phyloP scores from a whole-genome alignment of 2,888 invertebrate species.

The Philereme vetulata region DNA sequence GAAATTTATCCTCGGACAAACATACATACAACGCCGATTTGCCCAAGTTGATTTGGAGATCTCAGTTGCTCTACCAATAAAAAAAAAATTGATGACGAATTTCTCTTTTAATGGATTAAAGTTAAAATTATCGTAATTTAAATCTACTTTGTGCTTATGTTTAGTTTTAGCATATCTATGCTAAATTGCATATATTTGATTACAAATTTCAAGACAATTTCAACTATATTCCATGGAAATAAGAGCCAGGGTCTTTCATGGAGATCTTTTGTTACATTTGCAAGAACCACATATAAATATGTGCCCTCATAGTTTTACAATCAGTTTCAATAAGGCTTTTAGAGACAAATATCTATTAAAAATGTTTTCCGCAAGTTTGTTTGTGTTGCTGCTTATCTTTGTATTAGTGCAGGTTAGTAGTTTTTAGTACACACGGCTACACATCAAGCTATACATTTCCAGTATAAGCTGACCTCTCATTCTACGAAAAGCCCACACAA shows the following conservation, averaged over 20 bases:
- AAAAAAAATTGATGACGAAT: no score
- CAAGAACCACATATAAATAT: conserved; percentile 13
- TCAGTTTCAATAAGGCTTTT: conserved; percentile 11
- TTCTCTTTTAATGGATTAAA: no score
- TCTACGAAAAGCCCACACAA: no score
- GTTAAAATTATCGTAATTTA: no score
- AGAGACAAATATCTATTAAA: not conserved
- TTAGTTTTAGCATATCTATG: conserved; percentile 1
- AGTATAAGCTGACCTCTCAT: no score
- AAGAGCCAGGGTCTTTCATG: not conserved
- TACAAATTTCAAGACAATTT: not conserved
- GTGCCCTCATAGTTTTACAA: not conserved
- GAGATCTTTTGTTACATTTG: not conserved
- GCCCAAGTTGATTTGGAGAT: no score
- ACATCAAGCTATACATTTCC: no score
- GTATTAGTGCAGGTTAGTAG: conserved; percentile 42
- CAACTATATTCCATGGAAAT: conserved; percentile 1
- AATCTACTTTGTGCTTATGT: no score
- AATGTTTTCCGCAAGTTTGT: conserved; percentile 16
- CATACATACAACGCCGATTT: no score
- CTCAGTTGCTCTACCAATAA: no score
- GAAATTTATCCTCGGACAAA: no score
- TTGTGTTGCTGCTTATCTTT: conserved; percentile 27
- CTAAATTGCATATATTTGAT: not conserved
- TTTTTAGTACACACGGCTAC: no score